Conservation (phyloP, 2,888 invertebrate species). For the Ametastegia equiseti region DNA sequence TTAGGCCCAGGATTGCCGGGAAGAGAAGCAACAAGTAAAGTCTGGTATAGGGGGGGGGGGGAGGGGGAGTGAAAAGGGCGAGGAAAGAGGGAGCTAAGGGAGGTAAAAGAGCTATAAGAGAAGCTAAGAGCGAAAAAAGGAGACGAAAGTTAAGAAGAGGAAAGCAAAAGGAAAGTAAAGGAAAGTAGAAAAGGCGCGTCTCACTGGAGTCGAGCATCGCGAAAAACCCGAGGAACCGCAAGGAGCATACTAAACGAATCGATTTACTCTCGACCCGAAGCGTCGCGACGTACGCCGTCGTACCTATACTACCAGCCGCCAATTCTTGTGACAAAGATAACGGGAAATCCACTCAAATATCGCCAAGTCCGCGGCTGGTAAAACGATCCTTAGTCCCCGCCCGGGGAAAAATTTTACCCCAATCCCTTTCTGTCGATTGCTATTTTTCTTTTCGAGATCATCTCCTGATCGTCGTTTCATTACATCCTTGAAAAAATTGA, state of each 20-base stretch:
- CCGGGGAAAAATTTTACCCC: too few species aligned
- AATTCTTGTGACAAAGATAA: too few species aligned
- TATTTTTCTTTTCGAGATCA: too few species aligned
- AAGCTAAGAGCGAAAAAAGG: background rate
- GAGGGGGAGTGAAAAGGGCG: too few species aligned
- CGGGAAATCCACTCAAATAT: background rate
- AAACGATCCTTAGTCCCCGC: too few species aligned
- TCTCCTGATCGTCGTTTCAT: too few species aligned
- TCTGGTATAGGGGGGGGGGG: too few species aligned
- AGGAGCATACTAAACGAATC: conserved; percentile 52
- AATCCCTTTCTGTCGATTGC: too few species aligned
- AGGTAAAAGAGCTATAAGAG: background rate
- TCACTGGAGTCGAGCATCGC: conserved; percentile 16
- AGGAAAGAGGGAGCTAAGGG: background rate
- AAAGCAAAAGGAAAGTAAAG: conserved; percentile 8
- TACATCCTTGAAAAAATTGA: too few species aligned
- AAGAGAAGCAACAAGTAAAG: too few species aligned
- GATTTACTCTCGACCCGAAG: conserved; percentile 48
- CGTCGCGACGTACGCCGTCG: background rate
- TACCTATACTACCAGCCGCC: background rate
- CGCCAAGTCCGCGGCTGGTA: too few species aligned
- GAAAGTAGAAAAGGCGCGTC: conserved; percentile 46
- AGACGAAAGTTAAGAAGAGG: background rate
- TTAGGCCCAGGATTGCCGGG: too few species aligned
- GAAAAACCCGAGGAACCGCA: conserved; percentile 52